Conservation (phyloP, 2,113 vertebrate genomes). For the Peucedramus taeniatus region DNA sequence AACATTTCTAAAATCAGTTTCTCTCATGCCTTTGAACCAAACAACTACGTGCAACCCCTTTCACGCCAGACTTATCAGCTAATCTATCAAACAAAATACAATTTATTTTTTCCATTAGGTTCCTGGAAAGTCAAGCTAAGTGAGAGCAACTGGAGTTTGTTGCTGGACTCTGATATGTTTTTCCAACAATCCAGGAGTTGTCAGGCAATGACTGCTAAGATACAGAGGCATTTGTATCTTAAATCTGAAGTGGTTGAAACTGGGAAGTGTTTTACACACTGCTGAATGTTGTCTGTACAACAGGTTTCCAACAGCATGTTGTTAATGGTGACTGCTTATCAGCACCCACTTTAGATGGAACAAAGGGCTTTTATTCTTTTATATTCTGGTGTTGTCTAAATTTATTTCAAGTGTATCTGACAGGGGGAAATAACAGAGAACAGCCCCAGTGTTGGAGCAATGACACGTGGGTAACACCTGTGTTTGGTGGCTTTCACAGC, state of each 20-base stretch:
- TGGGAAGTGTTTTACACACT: not conserved
- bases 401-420: not conserved
- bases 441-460: not conserved
- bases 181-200: not conserved
- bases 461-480: accelerated
- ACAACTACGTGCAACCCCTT: not conserved
- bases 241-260: not conserved
- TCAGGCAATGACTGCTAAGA: not conserved
- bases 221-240: not conserved
- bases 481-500: not conserved
- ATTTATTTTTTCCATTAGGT: not conserved
- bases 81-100: not conserved
- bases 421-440: not conserved
- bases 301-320: not conserved
- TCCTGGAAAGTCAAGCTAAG: not conserved
- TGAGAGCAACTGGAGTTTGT: not conserved
- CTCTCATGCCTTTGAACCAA: not conserved
- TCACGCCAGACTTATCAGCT: not conserved
- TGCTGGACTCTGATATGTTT: not conserved
- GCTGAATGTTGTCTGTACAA: not conserved
- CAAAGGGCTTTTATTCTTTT: not conserved
- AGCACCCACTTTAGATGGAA: not conserved
- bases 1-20: not conserved
- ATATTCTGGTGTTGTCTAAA: not conserved
- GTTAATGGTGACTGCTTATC: not conserved